These are phyloP conservation scores for Scomber colias DNA, from an alignment of 2,113 vertebrate genomes.

Conservation along the genomic window DNA sequence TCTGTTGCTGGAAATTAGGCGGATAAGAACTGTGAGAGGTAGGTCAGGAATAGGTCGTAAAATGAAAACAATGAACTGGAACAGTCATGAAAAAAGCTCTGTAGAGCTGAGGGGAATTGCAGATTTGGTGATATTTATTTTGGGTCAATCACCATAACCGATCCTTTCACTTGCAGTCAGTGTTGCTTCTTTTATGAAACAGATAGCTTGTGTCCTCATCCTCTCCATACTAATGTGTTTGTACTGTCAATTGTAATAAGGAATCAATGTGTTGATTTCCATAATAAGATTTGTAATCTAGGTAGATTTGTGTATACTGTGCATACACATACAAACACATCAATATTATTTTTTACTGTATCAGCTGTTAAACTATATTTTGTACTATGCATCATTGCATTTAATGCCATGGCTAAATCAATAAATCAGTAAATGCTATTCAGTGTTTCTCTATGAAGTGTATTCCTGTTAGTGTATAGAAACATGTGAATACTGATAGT, in stretches of 20 bases:
- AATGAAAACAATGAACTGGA: too few species aligned
- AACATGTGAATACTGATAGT: neutral
- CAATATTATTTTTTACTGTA: too few species aligned
- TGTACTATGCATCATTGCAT: neutral
- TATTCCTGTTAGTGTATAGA: neutral
- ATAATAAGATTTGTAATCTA: conserved; percentile 1
- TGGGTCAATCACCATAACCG: too few species aligned
- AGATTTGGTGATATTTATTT: too few species aligned
- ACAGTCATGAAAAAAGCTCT: too few species aligned
- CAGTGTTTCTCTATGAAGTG: neutral
- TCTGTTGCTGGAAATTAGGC: too few species aligned
- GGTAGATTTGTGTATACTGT: too few species aligned
- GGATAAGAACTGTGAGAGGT: too few species aligned
- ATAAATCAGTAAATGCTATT: neutral
- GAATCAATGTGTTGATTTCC: conserved; percentile 5
- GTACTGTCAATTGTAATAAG: conserved; percentile 13
- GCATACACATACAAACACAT: too few species aligned
- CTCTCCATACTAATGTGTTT: conserved; percentile 40
- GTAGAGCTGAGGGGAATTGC: too few species aligned
- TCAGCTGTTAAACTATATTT: neutral
- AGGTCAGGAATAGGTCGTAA: too few species aligned
- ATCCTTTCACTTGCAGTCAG: neutral
- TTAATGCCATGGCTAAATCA: neutral
- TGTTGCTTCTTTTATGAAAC: conserved; percentile 8
- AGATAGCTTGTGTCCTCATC: conserved; percentile 8